These are phyloP conservation scores for Nipponacmea schrenckii DNA, from an alignment of 2,888 invertebrate genomes.

Conservation along the genomic window DNA sequence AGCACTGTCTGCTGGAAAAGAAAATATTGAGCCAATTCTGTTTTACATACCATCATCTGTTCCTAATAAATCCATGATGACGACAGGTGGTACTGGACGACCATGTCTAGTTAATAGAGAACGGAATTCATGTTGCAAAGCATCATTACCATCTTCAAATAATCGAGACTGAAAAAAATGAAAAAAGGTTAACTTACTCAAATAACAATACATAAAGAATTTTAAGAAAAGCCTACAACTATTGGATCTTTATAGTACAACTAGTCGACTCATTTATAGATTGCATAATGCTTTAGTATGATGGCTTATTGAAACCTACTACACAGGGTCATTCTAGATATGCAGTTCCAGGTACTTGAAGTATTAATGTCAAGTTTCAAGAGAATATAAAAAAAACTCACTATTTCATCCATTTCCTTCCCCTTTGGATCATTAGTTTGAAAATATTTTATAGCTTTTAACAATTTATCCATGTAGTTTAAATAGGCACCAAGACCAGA, in stretches of 20 bases:
- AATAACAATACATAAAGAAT: background rate
- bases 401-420: slow-evolving; percentile 92
- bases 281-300: too few relatives aligned
- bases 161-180: slow-evolving; percentile 63
- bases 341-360: too few relatives aligned
- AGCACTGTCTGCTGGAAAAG: too few relatives aligned
- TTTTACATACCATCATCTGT: slow-evolving; percentile 79
- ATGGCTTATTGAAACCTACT: too few relatives aligned
- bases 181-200: background rate
- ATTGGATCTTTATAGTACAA: too few relatives aligned
- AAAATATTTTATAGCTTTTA: slow-evolving; percentile 90
- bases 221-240: background rate
- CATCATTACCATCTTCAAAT: slow-evolving; percentile 79
- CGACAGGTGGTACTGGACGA: slow-evolving; percentile 84
- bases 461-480: slow-evolving; percentile 84
- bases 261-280: too few relatives aligned
- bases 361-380: too few relatives aligned
- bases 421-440: slow-evolving; percentile 92
- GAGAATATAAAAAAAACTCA: slow-evolving; percentile 69
- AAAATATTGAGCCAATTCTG: too few relatives aligned
- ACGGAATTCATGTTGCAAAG: slow-evolving; percentile 88
- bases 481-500: slow-evolving; percentile 71
- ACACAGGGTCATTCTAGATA: too few relatives aligned
- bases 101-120: slow-evolving; percentile 87
- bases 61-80: slow-evolving; percentile 87